Base-by-base conservation (phyloP, 2,113 vertebrate species). In the Oxygymnocypris stewartii region DNA sequence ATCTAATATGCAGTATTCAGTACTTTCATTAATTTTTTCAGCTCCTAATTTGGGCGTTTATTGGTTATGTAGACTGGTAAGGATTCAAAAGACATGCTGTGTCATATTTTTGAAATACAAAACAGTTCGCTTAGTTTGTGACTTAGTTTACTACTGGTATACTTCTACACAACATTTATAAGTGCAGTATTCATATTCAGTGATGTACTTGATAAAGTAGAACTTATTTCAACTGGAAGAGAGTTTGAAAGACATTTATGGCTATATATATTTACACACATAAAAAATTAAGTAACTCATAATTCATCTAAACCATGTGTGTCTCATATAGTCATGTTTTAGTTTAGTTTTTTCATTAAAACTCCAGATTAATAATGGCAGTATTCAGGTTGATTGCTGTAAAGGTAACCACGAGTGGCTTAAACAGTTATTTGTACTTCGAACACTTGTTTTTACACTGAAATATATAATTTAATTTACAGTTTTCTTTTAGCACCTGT, bases 141-240 rank as follows among this genome's bases (percentile, higher is more conserved):
- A 65, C 54, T 57, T 57, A 47, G 42, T n/a, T 47, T 8, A 59
- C 54, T 59, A 59, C 51, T 54, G 6, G 54, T 59, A 8, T 59
- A 59, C 54, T 59, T 57, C 6, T 57, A 57, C 18, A 7, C 18
- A 20, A 57, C 37, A 44, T 47, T 4, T 20, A 25, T 3, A 44
- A 11, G 16, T 67, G 79, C 79, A 82, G 59, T 31, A 31, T 82
- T 65, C n/a, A 82, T 67, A 47, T 28, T 49, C n/a, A 31, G n/a
- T 63, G 37, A 81, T 65, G 2, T 16, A 42, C 54, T 14, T 14
- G 54, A 61, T 4, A 13, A 18, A 79, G 78, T 14, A 9, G 1
- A 54, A 10, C 23, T 13, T 23, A 42, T 74, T 74, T 20, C 0
- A 74, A 42, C 20, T 25, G 23, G 49, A 51, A 51, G 14, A 51